These are phyloP conservation scores for Peromyscus melanophrys DNA, from an alignment of 2,797 vertebrate species.

Conservation along the genomic window DNA sequence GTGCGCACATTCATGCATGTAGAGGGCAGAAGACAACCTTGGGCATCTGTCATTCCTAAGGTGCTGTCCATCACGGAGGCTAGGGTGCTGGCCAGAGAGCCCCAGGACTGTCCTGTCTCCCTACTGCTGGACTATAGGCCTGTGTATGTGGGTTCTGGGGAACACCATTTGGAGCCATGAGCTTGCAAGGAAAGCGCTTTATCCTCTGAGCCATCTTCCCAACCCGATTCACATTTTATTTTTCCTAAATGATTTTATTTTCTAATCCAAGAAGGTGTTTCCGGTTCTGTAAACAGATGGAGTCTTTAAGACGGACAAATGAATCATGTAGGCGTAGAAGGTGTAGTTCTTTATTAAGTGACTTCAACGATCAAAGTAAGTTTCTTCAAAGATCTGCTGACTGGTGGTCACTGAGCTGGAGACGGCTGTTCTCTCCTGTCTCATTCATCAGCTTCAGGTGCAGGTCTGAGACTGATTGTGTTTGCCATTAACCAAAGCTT, in stretches of 20 bases:
- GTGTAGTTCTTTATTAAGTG: not conserved
- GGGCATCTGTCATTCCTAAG: not conserved
- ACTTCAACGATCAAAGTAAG: not conserved
- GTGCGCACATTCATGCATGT: not conserved
- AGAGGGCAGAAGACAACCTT: not conserved
- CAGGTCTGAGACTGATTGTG: not conserved
- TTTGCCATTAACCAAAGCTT: not conserved
- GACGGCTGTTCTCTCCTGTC: not conserved
- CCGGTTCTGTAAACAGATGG: not conserved
- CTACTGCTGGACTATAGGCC: not conserved
- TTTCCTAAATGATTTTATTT: not conserved
- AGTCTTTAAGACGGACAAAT: not conserved
- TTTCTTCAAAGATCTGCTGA: conserved; percentile 1
- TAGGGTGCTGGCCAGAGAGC: not conserved
- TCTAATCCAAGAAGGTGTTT: not conserved
- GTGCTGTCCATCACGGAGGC: not conserved
- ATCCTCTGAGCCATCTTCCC: not conserved
- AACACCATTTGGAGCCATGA: no score
- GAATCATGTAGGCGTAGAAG: not conserved
- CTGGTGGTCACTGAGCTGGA: not conserved
- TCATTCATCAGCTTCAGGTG: not conserved
- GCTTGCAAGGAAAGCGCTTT: not conserved
- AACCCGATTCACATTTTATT: not conserved
- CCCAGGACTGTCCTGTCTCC: not conserved
- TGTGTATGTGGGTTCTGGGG: not conserved